These are phyloP conservation scores for Cataglyphis hispanica DNA, from an alignment of 1,140 invertebrate species.

Conservation along the genomic window DNA sequence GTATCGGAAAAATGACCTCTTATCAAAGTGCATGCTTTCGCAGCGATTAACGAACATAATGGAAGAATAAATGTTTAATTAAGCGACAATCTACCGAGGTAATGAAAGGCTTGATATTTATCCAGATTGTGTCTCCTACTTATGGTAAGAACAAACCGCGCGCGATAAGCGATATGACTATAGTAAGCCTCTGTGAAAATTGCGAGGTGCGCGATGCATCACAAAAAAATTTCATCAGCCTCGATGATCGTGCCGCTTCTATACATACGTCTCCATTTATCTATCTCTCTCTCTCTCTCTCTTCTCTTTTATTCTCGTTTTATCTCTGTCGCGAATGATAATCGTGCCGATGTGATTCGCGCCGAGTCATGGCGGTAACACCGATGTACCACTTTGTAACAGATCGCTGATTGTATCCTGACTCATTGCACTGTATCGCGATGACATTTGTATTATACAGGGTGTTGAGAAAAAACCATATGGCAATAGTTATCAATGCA, in stretches of 20 bases:
- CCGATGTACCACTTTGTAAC: conserved; percentile 66
- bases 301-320: conserved; percentile 19
- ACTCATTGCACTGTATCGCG: conserved; percentile 37
- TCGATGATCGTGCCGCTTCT: conserved; percentile 66
- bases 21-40: neutral
- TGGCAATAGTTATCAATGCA: neutral
- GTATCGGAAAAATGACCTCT: neutral
- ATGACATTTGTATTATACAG: conserved; percentile 47
- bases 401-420: conserved; percentile 62
- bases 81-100: conserved; percentile 11
- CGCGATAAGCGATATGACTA: conserved; percentile 68
- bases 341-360: conserved; percentile 68
- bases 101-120: conserved; percentile 46
- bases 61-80: conserved; percentile 48
- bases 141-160: conserved; percentile 40
- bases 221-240: conserved; percentile 71
- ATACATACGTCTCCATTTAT: conserved; percentile 57
- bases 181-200: conserved; percentile 69
- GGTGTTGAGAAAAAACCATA: conserved; percentile 21
- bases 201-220: conserved; percentile 29
- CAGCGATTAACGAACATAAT: conserved; percentile 44
- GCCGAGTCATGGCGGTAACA: conserved; percentile 70
- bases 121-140: neutral
- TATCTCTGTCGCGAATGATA: conserved; percentile 59
- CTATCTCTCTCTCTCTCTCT: conserved; percentile 15